Evolutionary conservation across 2,888 invertebrate genomes (phyloP), one percentile per base, ranked within the genome.

Genomic region (Xestia rhomboidea): DNA sequence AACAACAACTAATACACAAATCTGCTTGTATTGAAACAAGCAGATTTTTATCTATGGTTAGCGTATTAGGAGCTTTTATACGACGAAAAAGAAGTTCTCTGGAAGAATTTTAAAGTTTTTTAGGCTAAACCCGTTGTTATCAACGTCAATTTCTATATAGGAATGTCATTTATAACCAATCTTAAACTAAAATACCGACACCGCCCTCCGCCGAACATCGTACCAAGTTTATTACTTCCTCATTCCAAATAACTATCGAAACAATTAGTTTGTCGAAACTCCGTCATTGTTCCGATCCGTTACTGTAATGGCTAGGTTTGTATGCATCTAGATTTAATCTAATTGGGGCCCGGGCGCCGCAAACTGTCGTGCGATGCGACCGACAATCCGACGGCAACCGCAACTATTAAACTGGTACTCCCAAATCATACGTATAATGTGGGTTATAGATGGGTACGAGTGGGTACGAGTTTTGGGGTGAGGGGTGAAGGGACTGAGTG

Each of bases 301-400:
- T 70, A 68, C 75, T 62, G 70, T 79, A 79, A 86, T 77, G 63
- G 70, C 62, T 80, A 77, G 81, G 79, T 83, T 80, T 85, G 83
- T 79, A 66, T 88, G 87, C 82, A 81, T 77, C 88, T 75, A 81
- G 84, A 81, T 88, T 79, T 88, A 86, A 88, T 88, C 80, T 81
- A 83, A 88, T 86, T 81, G 81, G 72, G 67, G 67, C 63, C 77
- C 69, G 63, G 66, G 66, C 66, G 84, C 79, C 89, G 72, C 89
- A 86, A 80, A 75, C 89, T 74, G 89, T 76, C 81, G 82, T 74
- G 78, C 81, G 88, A 83, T 86, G 83, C 85, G 80, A 71, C 88
- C 87, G 76, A 79, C 87, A 88, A 88, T 88, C 81, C 83, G 71
- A 73, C 67, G 68, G 27, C 64, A 71, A 85, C 89, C 86, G 64